Evolutionary conservation across 2,113 vertebrate species (phyloP).

Genomic region (Brachyhypopomus gauderio): DNA sequence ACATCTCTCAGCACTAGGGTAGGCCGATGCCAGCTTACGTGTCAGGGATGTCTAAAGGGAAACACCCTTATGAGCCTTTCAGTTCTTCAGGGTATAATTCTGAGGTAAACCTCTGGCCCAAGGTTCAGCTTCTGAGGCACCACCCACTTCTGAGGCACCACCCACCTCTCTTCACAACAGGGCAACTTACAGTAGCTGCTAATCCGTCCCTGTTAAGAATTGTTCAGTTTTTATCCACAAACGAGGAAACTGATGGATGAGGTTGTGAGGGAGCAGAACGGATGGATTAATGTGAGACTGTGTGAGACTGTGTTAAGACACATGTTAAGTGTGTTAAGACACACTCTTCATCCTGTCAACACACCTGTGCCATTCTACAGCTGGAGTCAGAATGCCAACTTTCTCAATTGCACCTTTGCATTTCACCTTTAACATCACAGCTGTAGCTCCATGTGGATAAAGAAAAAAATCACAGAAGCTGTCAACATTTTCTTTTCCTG

Average conservation of each 20-base stretch:
- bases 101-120: too few species aligned
- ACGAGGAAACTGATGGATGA: constrained; percentile 57
- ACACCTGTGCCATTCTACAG: neutral
- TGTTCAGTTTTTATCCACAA: constrained; percentile 18
- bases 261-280: constrained; percentile 35
- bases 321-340: too few species aligned
- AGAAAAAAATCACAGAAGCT: constrained; percentile 26
- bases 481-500: neutral
- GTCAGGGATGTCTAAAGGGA: too few species aligned
- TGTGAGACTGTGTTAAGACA: neutral
- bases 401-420: neutral
- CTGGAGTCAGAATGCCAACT: neutral
- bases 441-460: constrained; percentile 12
- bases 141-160: constrained; percentile 20
- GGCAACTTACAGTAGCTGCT: constrained; percentile 68
- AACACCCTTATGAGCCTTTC: too few species aligned
- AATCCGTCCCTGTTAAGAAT: constrained; percentile 70
- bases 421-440: neutral
- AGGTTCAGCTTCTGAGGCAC: neutral
- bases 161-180: constrained; percentile 24
- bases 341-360: neutral
- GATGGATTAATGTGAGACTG: neutral
- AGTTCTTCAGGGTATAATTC: neutral
- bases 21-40: too few species aligned
- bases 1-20: neutral